Conservation (phyloP, 2,888 invertebrate genomes). For the Heliconius hortense region DNA sequence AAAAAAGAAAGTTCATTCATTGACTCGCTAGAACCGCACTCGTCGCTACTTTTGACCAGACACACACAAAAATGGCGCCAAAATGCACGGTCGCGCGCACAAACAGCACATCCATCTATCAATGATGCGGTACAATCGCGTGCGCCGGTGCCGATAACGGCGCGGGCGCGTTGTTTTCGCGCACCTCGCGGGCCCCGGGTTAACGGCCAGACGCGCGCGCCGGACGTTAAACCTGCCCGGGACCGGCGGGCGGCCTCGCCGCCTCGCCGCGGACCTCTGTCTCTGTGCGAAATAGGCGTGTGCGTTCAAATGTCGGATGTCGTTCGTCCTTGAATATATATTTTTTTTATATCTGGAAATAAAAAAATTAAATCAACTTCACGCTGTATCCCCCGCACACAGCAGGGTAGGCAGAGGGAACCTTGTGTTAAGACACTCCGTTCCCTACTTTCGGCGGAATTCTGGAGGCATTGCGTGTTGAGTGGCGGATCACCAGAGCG, state of each 20-base stretch:
- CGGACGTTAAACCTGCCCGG: conserved; percentile 79
- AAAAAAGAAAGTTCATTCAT: neutral
- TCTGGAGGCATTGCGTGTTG: too few species aligned
- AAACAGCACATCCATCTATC: neutral
- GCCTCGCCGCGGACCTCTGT: conserved; percentile 24
- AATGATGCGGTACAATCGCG: conserved; percentile 48
- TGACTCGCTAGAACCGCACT: neutral
- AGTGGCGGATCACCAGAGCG: too few species aligned
- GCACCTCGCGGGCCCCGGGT: conserved; percentile 77
- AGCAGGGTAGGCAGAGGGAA: too few species aligned
- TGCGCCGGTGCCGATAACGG: conserved; percentile 58
- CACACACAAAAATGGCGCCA: conserved; percentile 27
- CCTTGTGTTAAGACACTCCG: too few species aligned
- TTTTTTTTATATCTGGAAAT: too few species aligned
- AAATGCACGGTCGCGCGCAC: conserved; percentile 23
- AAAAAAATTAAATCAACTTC: too few species aligned
- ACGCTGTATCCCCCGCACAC: too few species aligned
- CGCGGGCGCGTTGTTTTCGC: conserved; percentile 78
- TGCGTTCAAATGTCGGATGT: neutral
- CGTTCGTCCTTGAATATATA: conserved; percentile 6
- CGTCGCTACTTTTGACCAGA: neutral
- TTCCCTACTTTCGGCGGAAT: too few species aligned
- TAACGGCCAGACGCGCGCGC: conserved; percentile 80
- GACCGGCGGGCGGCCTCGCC: conserved; percentile 66
- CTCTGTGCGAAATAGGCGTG: conserved; percentile 2